Percentiles rank a stretch among this genome's conserved stretches.
phyloP scores from a whole-genome alignment of 1,140 invertebrate genomes.

The Holotrichia oblita region DNA sequence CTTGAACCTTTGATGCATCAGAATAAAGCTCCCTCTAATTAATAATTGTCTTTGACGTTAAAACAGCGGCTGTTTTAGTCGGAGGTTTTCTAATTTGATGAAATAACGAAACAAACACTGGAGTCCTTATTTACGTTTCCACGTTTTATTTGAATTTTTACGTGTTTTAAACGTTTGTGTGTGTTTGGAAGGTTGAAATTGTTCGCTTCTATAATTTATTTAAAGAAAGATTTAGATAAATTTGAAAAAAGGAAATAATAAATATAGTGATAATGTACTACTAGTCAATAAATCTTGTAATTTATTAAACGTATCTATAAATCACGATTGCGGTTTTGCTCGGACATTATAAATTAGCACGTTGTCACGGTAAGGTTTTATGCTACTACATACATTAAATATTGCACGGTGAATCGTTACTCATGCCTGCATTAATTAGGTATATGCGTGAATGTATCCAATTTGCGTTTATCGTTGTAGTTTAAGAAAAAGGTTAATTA shows the following conservation, averaged over 20 bases:
- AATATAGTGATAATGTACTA: neutral
- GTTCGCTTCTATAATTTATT: too few relatives aligned
- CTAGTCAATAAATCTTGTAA: neutral
- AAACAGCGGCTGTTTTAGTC: too few relatives aligned
- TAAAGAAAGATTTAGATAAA: too few relatives aligned
- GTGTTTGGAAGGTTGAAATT: too few relatives aligned
- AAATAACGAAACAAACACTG: neutral
- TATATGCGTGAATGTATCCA: too few relatives aligned
- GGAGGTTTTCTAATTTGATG: neutral
- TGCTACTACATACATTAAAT: conserved; percentile 13
- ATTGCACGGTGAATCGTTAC: conserved; percentile 13
- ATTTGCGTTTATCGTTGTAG: neutral
- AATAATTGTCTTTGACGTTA: neutral
- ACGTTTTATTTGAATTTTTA: too few relatives aligned
- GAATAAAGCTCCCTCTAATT: neutral
- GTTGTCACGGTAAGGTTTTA: conserved; percentile 6
- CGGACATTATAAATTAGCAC: neutral
- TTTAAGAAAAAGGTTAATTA: too few relatives aligned
- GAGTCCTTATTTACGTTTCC: too few relatives aligned
- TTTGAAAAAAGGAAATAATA: neutral
- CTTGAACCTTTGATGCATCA: neutral
- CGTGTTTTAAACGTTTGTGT: too few relatives aligned
- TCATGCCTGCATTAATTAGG: neutral
- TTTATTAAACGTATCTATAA: neutral
- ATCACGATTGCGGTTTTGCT: neutral